A percentile compares a stretch with the other conserved stretches of the same genome.
These are phyloP conservation scores for Turnix velox DNA, from an alignment of 2,113 vertebrate species.

Conservation along the genomic window DNA sequence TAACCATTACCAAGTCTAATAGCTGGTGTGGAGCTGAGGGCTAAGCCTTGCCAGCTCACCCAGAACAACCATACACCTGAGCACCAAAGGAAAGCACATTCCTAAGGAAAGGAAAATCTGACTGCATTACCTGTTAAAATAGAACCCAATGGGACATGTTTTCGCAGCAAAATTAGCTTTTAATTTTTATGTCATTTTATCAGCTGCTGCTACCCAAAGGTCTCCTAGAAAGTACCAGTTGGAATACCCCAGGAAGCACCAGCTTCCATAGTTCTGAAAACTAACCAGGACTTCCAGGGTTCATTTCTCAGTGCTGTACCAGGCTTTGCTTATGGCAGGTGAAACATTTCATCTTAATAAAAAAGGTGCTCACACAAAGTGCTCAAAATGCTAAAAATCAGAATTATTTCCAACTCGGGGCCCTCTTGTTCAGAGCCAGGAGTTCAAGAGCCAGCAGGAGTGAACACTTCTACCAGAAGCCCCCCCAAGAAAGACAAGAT, in stretches of 20 bases:
- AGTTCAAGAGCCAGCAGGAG: background rate
- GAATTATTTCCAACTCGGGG: background rate
- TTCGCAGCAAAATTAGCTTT: accelerated
- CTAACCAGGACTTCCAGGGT: background rate
- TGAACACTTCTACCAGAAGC: background rate
- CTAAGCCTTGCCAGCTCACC: background rate
- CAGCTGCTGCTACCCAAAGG: background rate
- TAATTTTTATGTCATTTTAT: background rate
- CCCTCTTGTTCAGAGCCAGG: background rate
- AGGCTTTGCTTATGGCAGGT: background rate
- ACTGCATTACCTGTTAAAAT: accelerated
- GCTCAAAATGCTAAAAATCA: background rate
- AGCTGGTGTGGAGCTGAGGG: background rate
- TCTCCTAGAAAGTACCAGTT: background rate
- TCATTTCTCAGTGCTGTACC: background rate
- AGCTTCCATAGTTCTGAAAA: background rate
- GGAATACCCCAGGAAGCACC: background rate
- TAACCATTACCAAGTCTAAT: background rate
- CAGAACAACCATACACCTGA: accelerated
- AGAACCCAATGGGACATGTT: accelerated
- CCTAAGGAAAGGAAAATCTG: accelerated
- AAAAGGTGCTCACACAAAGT: background rate
- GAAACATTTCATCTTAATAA: background rate
- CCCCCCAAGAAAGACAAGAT: slow-evolving; percentile 8
- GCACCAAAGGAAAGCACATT: accelerated